Percentiles rank a stretch among this genome's conserved stretches.
Conservation (phyloP, 1,140 invertebrate species). For the Potamilus streckersoni region DNA sequence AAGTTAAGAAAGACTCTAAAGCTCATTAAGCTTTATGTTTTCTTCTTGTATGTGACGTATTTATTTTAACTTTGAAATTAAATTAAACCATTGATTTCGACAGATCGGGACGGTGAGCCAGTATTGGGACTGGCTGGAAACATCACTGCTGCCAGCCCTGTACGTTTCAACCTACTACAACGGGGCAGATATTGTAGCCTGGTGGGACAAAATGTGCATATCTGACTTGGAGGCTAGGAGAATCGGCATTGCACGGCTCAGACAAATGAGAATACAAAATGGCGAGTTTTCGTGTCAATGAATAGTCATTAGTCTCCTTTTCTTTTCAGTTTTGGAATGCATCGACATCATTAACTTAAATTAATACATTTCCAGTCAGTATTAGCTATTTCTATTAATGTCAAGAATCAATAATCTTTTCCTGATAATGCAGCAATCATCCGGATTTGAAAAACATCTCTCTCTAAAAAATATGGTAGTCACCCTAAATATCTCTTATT, state of each 20-base stretch:
- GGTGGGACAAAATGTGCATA: conserved; percentile 63
- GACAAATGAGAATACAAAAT: conserved; percentile 65
- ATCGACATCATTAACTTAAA: too few species aligned
- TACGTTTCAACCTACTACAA: conserved; percentile 62
- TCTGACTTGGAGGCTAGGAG: conserved; percentile 54
- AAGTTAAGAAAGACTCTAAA: neutral
- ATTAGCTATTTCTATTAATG: too few species aligned
- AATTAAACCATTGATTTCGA: neutral
- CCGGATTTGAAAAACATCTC: neutral
- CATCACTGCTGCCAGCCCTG: conserved; percentile 53
- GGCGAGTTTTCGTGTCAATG: conserved; percentile 38
- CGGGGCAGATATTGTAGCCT: conserved; percentile 49
- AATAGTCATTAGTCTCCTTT: neutral
- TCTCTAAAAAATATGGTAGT: neutral
- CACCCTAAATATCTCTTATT: too few species aligned
- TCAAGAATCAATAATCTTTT: too few species aligned
- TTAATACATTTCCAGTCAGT: too few species aligned
- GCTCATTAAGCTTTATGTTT: neutral
- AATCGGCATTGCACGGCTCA: conserved; percentile 61
- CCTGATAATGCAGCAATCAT: too few species aligned
- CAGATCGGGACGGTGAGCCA: conserved; percentile 52
- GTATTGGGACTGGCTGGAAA: conserved; percentile 61
- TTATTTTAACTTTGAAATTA: neutral
- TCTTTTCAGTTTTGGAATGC: too few species aligned
- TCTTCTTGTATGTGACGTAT: neutral